Evolutionary conservation across 1,140 invertebrate species (phyloP).

Genomic region (Danaus plexippus): DNA sequence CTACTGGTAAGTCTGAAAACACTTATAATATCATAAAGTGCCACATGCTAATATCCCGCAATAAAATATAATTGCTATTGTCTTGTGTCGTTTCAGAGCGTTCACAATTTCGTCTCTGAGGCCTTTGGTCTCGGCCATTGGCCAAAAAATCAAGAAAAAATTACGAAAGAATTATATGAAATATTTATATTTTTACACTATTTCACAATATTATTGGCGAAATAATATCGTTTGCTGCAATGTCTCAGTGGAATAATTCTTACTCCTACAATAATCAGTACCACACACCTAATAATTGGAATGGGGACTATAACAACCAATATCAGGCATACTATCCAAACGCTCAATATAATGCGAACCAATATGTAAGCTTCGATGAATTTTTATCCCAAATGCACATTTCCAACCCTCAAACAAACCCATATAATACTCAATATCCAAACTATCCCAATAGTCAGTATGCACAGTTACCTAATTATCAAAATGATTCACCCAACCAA

Average conservation of each 20-base stretch:
- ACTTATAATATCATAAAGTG: conserved; percentile 27
- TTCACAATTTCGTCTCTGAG: conserved; percentile 22
- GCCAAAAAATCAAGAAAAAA: conserved; percentile 27
- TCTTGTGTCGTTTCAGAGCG: conserved; percentile 43
- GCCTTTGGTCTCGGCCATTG: conserved; percentile 59
- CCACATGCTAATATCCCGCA: conserved; percentile 37
- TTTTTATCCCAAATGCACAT: conserved; percentile 59
- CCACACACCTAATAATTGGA: conserved; percentile 45
- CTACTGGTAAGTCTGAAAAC: conserved; percentile 37
- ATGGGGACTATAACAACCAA: conserved; percentile 46
- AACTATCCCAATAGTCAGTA: conserved; percentile 44
- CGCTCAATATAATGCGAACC: conserved; percentile 42
- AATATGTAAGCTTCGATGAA: conserved; percentile 64
- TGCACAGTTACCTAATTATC: conserved; percentile 33
- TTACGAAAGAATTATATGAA: conserved; percentile 3
- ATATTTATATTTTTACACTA: conserved; percentile 17
- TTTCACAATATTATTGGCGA: conserved; percentile 42
- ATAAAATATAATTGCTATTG: conserved; percentile 22
- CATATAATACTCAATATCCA: conserved; percentile 46
- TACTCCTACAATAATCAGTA: conserved; percentile 55
- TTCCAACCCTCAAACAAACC: conserved; percentile 28
- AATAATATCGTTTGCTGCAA: conserved; percentile 23
- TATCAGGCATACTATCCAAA: conserved; percentile 52
- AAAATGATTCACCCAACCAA: conserved; percentile 42
- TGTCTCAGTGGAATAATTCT: conserved; percentile 64